Base-by-base conservation (phyloP, 1,140 invertebrate species). In the Listronotus oregonensis region DNA sequence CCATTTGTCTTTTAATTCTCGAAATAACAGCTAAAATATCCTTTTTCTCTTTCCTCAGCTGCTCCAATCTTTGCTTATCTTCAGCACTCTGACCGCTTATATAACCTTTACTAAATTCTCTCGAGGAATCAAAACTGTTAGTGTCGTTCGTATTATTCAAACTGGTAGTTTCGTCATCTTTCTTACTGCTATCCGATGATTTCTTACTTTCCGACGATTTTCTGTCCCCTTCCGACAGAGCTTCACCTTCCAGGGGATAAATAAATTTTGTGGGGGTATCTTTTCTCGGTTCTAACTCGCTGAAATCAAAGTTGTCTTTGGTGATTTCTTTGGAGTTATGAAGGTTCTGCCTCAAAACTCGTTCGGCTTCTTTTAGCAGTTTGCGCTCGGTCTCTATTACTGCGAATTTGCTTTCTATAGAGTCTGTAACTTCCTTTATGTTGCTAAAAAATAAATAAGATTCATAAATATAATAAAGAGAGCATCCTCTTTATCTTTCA, bases 1-100 rank as follows among this genome's bases (percentile, higher is more conserved):
- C 82, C 65, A 94, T 89, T 75, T 89, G 88, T 64, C 87, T 84
- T 73, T 93, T 93, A 14, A 94, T 80, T 37, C 82, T 79, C 34
- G 86, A 82, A 40, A 90, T 84, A 67, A 82, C 80, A 0, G 80
- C 71, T 21, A 86, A 71, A 34, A 85, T 73, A 47, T 86, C 83
- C 58, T 80, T 82, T 56, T 85, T 84, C 52, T 85, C 84, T 12
- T 84, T 81, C 71, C 82, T 86, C 21, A 85, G 76, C 63, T 82
- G 80, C 60, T 84, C 81, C 10, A 81, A 78, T 66, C 60, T 69
- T 44, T 61, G 46, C 47, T 61, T 72, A 3, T 71, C 68, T 15
- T 68, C 65, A 44, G 37, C 39, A 61, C 64, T 62, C 31, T 56
- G 56, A 21, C 27, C 47, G n/a, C 37, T 63, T 18, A 12, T 21